phyloP scores from a whole-genome alignment of 92 coral and sea anemone genomes.

The Phenganax subtilis region DNA sequence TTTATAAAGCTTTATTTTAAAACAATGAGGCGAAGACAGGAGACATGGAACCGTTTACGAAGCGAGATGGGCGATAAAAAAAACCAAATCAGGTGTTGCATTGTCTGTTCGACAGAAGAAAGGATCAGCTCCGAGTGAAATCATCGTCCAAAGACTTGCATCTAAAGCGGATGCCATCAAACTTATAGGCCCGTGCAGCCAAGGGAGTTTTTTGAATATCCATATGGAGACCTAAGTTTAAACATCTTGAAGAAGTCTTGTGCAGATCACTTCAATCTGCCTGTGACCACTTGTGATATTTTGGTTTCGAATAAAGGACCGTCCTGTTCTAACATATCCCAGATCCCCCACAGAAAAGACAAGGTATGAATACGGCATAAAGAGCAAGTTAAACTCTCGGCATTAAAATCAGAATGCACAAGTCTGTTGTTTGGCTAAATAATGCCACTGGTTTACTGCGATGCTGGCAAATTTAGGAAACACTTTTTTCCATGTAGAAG shows the following conservation, averaged over 20 bases:
- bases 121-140: constrained; percentile 49
- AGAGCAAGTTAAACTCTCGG: neutral
- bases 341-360: constrained; percentile 10
- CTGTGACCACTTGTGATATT: constrained; percentile 50
- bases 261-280: constrained; percentile 51
- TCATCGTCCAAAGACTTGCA: constrained; percentile 57
- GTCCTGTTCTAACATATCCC: neutral
- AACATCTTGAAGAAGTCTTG: constrained; percentile 58
- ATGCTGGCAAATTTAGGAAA: too few relatives aligned
- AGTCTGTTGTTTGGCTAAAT: too few relatives aligned
- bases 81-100: constrained; percentile 23
- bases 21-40: constrained; percentile 1
- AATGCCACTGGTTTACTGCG: too few relatives aligned
- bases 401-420: neutral
- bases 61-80: constrained; percentile 42
- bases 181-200: constrained; percentile 57
- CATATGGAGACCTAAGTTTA: constrained; percentile 45
- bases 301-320: constrained; percentile 58
- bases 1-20: neutral
- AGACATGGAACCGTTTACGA: constrained; percentile 34
- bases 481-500: too few relatives aligned
- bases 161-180: constrained; percentile 61
- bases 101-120: constrained; percentile 30
- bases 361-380: neutral
- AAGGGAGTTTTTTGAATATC: constrained; percentile 54